Base-by-base conservation (phyloP, 23 tunicate genomes). In the Ciona savignyi region DNA sequence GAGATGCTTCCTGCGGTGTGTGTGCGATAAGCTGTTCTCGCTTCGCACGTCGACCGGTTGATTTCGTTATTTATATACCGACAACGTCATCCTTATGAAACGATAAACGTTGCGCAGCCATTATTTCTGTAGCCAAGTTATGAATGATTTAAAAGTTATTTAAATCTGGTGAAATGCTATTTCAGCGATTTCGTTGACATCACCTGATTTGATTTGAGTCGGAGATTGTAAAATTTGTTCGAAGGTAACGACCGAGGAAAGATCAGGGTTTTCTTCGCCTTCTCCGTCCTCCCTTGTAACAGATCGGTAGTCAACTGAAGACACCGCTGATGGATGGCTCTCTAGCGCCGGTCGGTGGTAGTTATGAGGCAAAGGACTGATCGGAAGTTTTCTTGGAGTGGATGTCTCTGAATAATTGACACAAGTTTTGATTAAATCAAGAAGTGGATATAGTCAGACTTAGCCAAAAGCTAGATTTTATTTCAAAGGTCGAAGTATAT, bases 201-300 rank as follows among this genome's bases (percentile, higher is more conserved):
- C 32, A 88, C 96, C 87, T 23, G 96, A 80, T 70, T 73, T 84
- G 9, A 88, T 88, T 62, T 73, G 67, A 29, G 77, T 34, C 20
- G 79, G 63, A n/a, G 74, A 49, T 32, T 82, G 74, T 65, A 88
- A 76, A 48, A 88, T 72, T 30, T 77, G 87, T 66, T 91, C 97
- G 60, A 91, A 91, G 0, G 97, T 79, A 28, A 74, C 71, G 27
- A 78, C 78, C 22, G 91, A 78, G 31, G 71, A 62, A 19, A 51
- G 66, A 72, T 91, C 97, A 11, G 90, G 86, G 33, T 91, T 77
- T 34, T 91, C 97, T 65, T 84, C 86, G n/a, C 97, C 97, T 67
- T 91, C 97, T 0, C 91, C 97, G 34, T 81, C 83, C 75, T 91
- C 97, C 32, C 97, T 77, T 62, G 84, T 80, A 60, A 91, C 80